Evolutionary conservation across 2,888 invertebrate species (phyloP).

Genomic region (Brachyopa scutellaris): DNA sequence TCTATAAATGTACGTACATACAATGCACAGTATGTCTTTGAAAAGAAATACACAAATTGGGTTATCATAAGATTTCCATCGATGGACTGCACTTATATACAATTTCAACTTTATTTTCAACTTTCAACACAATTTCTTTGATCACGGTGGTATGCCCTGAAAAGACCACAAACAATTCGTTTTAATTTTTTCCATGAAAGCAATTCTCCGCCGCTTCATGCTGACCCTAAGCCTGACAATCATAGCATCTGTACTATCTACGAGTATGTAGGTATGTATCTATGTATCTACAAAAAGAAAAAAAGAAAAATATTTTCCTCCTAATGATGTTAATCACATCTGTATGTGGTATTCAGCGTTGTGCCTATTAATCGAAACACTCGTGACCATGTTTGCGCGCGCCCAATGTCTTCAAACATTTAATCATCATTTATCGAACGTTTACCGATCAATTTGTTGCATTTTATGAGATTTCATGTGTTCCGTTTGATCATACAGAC

Average conservation of each 20-base stretch:
- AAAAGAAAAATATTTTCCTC: not conserved
- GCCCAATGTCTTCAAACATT: constrained; percentile 24
- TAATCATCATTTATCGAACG: constrained; percentile 56
- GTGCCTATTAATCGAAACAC: constrained; percentile 44
- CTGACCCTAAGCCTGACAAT: constrained; percentile 52
- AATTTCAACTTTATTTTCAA: not conserved
- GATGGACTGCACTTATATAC: not conserved
- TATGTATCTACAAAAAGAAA: too few relatives aligned
- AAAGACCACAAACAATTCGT: constrained; percentile 14
- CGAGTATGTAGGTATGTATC: too few relatives aligned
- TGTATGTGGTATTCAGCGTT: not conserved
- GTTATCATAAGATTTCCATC: constrained; percentile 27
- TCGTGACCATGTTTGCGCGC: constrained; percentile 55
- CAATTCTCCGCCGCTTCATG: constrained; percentile 5
- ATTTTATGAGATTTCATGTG: constrained; percentile 52
- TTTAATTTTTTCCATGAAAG: constrained; percentile 32
- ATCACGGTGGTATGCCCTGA: constrained; percentile 1
- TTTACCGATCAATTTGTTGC: constrained; percentile 71
- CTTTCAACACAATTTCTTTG: constrained; percentile 26
- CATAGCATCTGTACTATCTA: constrained; percentile 14
- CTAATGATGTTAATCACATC: constrained; percentile 53
- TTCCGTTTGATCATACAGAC: not conserved
- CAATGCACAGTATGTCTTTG: too few relatives aligned
- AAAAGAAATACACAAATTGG: constrained; percentile 19
- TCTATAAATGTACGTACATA: too few relatives aligned